phyloP scores from a whole-genome alignment of 2,888 invertebrate genomes.

The Lasiommata megera region DNA sequence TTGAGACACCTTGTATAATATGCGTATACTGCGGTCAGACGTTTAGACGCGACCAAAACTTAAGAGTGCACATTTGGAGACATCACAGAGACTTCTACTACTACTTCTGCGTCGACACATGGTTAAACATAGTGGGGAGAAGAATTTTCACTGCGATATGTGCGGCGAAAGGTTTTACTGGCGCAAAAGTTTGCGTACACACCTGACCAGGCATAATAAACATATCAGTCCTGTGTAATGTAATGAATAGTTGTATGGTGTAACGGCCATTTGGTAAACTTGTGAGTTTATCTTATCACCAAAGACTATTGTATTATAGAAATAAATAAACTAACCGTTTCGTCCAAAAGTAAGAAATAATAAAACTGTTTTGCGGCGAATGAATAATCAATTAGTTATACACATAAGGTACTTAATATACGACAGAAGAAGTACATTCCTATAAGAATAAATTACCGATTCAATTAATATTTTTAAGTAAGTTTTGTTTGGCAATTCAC shows the following conservation, averaged over 20 bases:
- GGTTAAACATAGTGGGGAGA: constrained; percentile 77
- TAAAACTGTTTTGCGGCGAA: no score
- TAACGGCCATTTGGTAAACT: no score
- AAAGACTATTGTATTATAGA: background rate
- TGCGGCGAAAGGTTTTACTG: constrained; percentile 83
- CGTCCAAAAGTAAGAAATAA: no score
- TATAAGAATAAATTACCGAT: background rate
- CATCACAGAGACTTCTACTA: constrained; percentile 68
- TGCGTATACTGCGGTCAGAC: constrained; percentile 73
- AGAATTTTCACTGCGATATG: constrained; percentile 81
- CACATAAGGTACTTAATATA: background rate
- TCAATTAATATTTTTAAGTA: no score
- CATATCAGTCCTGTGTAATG: constrained; percentile 30
- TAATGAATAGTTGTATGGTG: background rate
- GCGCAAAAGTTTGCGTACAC: constrained; percentile 82
- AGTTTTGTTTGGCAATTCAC: background rate
- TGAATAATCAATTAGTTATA: background rate
- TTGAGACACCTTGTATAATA: no score
- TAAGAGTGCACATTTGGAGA: constrained; percentile 70
- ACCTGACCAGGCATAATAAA: constrained; percentile 71
- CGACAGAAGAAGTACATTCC: background rate
- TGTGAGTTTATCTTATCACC: background rate
- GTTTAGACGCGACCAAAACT: constrained; percentile 68
- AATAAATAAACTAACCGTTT: no score
- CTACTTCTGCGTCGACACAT: constrained; percentile 64